Evolutionary conservation across 2,113 vertebrate species (phyloP), one percentile per base, ranked within the genome.

Genomic region (Ciconia boyciana): DNA sequence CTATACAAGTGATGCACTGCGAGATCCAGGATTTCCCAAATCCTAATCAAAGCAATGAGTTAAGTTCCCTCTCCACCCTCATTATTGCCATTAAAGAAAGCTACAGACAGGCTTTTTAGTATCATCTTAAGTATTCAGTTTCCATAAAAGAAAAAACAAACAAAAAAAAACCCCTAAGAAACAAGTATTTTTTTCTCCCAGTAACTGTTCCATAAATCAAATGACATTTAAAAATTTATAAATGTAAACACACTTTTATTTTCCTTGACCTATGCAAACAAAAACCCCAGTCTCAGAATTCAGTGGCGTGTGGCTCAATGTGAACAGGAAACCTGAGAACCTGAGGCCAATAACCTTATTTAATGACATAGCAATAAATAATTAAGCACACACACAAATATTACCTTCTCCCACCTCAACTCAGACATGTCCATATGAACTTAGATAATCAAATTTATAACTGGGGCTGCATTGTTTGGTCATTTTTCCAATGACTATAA

Each of bases 401-500:
- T 11, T 66, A 11, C 20, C 26, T 49, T 72, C 52, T 84, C 60
- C 57, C 52, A 69, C 61, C 31, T 60, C 51, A 93, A 79, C 75
- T 80, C n/a, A 60, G 25, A 96, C 98, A 97, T 49, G 87, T 95
- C 95, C 85, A 49, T 9, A 4, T 88, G 83, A 98, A 97, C 79
- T 88, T 61, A 92, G 82, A 93, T 97, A 95, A 95, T 90, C 79
- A 80, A 94, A 70, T 91, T 90, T 80, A 81, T 97, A 98, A 95
- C 83, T 86, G 75, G 95, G 95, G 84, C 94, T 97, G 85, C 74
- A 93, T 49, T 95, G 96, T 89, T 98, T 83, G 88, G 94, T 97
- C 93, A 93, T 95, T 97, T 98, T 98, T 97, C 87, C 97, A 96
- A 93, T 80, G 83, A 93, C 97, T 93, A 29, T 90, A 87, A 97